Percentiles rank a stretch among this genome's conserved stretches.
Conservation (phyloP, 2,888 invertebrate genomes). For the Lymantria dispar region DNA sequence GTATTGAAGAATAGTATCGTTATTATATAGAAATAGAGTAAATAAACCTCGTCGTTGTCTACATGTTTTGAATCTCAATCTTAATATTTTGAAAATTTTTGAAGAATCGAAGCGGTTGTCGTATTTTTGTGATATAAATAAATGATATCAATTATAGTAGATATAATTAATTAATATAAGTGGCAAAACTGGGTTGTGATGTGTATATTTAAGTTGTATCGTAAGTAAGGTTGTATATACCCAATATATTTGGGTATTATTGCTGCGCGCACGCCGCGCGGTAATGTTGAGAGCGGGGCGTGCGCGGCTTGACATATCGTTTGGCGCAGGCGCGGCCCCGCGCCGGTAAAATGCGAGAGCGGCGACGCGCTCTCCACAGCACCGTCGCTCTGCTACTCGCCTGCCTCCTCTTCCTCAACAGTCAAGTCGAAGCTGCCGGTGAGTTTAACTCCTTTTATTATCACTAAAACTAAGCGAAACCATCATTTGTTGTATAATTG, state of each 20-base stretch:
- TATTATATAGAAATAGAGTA: conserved; percentile 50
- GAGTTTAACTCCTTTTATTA: conserved; percentile 46
- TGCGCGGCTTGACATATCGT: conserved; percentile 67
- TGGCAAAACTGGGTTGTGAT: conserved; percentile 82
- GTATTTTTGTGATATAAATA: conserved; percentile 78
- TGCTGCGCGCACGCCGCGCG: conserved; percentile 62
- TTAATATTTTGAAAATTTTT: conserved; percentile 64
- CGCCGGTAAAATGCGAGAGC: conserved; percentile 81
- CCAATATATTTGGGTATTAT: conserved; percentile 32
- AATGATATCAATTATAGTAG: conserved; percentile 44
- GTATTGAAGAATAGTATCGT: conserved; percentile 24
- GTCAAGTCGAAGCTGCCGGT: conserved; percentile 74
- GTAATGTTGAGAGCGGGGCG: conserved; percentile 60
- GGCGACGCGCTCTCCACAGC: conserved; percentile 73
- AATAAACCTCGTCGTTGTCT: conserved; percentile 58
- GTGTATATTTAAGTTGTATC: conserved; percentile 72
- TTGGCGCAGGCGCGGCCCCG: conserved; percentile 78
- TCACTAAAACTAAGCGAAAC: conserved; percentile 24
- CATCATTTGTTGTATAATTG: conserved; percentile 45
- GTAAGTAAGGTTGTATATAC: conserved; percentile 58
- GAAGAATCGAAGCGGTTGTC: conserved; percentile 81
- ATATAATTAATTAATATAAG: conserved; percentile 54
- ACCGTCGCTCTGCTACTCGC: conserved; percentile 72
- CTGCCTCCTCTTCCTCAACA: conserved; percentile 71
- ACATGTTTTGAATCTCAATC: conserved; percentile 48